These are phyloP conservation scores for Amyelois transitella DNA, from an alignment of 1,140 invertebrate genomes.

Conservation along the genomic window DNA sequence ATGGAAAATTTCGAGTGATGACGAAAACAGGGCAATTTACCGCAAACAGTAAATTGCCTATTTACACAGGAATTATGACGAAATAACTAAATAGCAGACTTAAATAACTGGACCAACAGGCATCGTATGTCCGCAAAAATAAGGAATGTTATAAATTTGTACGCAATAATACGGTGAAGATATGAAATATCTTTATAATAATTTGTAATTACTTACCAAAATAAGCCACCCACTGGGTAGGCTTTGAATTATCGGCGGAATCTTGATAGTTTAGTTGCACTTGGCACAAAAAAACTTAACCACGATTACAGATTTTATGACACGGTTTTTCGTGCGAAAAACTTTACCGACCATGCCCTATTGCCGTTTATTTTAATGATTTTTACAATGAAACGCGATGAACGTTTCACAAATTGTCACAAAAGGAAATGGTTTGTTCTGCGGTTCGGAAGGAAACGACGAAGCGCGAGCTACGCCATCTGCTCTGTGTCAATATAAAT, in stretches of 20 bases:
- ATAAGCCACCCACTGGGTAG: constrained; percentile 74
- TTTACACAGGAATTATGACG: not conserved
- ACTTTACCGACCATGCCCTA: constrained; percentile 70
- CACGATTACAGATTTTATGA: constrained; percentile 61
- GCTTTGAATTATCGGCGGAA: constrained; percentile 74
- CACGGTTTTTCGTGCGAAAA: constrained; percentile 58
- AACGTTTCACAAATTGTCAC: constrained; percentile 63
- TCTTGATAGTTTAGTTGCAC: constrained; percentile 75
- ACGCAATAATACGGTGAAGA: not conserved
- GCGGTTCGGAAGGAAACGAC: constrained; percentile 25
- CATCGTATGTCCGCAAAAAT: not conserved
- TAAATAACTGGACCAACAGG: not conserved
- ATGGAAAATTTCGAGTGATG: not conserved
- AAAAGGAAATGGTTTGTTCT: constrained; percentile 44
- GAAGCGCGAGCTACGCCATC: constrained; percentile 34
- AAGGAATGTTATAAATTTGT: not conserved
- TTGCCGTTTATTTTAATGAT: constrained; percentile 52
- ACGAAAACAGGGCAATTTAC: not conserved
- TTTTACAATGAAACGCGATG: constrained; percentile 56
- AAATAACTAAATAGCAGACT: not conserved
- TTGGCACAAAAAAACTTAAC: constrained; percentile 71
- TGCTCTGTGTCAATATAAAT: constrained; percentile 16
- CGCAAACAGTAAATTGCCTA: not conserved
- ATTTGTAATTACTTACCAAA: constrained; percentile 55
- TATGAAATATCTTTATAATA: not conserved